Base-by-base conservation (phyloP, 35 echinoderm and acorn worm species). In the Hemicentrotus pulcherrimus region DNA sequence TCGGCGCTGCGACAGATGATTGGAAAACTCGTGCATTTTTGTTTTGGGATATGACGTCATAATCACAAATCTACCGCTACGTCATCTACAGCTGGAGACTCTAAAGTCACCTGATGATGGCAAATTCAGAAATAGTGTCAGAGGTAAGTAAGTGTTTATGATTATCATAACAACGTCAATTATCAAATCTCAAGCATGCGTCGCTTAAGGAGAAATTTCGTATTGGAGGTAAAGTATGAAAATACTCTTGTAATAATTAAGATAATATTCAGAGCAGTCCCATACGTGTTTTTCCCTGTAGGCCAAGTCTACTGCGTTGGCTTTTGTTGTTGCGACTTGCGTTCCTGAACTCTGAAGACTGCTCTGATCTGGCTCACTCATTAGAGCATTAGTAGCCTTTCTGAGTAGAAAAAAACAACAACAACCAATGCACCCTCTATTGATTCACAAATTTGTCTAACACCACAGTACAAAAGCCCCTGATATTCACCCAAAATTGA, bases 21-120 rank as follows among this genome's bases (percentile, higher is more conserved):
- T 16, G 52, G 16, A 59, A 41, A 59, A 16, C 11, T 59, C 4
- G 11, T 59, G 61, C 65, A 78, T 28, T 78, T 71, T n/a, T 78
- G 65, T 78, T 78, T 78, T 78, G 65, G 65, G 65, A 78, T 78
- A 78, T 78, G 65, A 78, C 65, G 65, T 78, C 65, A 78, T 78
- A 78, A 78, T 5, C 65, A 4, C 2, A 78, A 78, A 78, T 78
- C 65, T 22, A 78, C 15, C 65, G 65, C 65, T 71, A 78, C 65
- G 65, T 78, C 65, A 78, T 59, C 19, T 24, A 28, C 22, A 78
- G 65, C 65, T 28, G 65, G 22, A 28, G 19, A 7, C 28, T 7
- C 6, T 18, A 78, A 7, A 78, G 65, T 78, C 65, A 78, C 65
- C 65, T 78, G 65, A 78, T 78, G 19, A 78, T 78, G 88, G 88